A percentile compares a stretch with the other conserved stretches of the same genome.
Evolutionary conservation across 2,888 invertebrate genomes (phyloP).

Genomic region (Ferrisia virgata): DNA sequence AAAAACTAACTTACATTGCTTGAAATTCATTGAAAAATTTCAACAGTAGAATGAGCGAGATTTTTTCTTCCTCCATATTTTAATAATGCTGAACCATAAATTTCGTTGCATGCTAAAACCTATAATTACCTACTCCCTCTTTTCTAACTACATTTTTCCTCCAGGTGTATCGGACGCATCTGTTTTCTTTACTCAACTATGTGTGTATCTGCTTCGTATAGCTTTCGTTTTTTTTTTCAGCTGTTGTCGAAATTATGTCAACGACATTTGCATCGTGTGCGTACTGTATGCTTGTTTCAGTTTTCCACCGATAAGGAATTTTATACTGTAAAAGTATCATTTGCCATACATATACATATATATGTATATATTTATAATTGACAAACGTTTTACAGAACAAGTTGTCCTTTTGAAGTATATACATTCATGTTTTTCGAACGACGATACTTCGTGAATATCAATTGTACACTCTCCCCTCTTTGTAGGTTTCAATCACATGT

Average conservation of each 20-base stretch:
- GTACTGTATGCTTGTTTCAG: too few relatives aligned
- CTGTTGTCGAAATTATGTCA: slow-evolving; percentile 17
- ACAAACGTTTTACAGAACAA: not conserved
- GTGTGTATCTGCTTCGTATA: not conserved
- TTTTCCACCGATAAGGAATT: not conserved
- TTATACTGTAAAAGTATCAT: not conserved
- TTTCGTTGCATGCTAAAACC: not conserved
- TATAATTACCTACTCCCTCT: slow-evolving; percentile 8
- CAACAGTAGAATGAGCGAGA: not conserved
- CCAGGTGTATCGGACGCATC: not conserved
- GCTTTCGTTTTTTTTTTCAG: slow-evolving; percentile 12
- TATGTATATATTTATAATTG: slow-evolving; percentile 1
- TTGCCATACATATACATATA: not conserved
- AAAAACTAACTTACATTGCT: not conserved
- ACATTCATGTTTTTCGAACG: not conserved
- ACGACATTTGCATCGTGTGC: not conserved
- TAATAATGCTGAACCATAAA: not conserved
- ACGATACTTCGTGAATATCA: not conserved
- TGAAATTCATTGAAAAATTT: not conserved
- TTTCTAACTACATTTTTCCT: slow-evolving; percentile 22
- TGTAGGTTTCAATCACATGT: not conserved
- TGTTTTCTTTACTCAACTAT: too few relatives aligned
- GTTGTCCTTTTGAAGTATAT: not conserved
- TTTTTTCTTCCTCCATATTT: not conserved
- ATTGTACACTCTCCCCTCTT: not conserved